phyloP scores from a whole-genome alignment of 2,888 invertebrate genomes.

The Perdita meconis region DNA sequence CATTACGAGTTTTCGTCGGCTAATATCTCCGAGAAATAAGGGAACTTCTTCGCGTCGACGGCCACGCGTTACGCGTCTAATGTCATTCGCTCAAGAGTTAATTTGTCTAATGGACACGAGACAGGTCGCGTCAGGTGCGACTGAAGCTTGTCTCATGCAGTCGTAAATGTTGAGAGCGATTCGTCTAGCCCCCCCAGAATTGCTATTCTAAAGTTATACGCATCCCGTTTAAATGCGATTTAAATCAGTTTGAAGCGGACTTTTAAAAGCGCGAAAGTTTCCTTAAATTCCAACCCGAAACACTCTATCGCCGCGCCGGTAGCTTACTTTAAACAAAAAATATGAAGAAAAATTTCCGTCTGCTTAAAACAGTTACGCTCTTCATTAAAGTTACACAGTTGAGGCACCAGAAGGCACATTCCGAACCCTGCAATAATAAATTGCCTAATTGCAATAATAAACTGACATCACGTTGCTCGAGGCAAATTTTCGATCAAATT shows the following conservation, averaged over 20 bases:
- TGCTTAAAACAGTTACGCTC: no score
- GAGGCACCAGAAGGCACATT: no score
- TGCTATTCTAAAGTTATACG: background rate
- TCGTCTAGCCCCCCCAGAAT: background rate
- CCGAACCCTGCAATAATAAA: no score
- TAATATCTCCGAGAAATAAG: constrained; percentile 44
- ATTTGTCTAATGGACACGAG: constrained; percentile 28
- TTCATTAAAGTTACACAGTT: no score
- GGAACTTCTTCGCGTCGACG: constrained; percentile 22
- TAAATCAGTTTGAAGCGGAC: background rate
- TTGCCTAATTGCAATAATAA: background rate
- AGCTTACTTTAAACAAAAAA: no score
- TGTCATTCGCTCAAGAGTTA: constrained; percentile 12
- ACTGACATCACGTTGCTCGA: background rate
- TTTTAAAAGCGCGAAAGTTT: background rate
- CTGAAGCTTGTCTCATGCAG: background rate
- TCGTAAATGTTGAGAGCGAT: background rate
- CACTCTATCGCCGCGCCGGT: no score
- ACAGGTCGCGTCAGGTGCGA: background rate
- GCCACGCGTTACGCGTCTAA: background rate
- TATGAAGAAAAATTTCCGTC: no score
- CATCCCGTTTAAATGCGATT: background rate
- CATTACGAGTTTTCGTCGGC: constrained; percentile 56
- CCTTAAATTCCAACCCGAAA: no score
- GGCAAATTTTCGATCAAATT: constrained; percentile 39